Percentiles rank a stretch among this genome's conserved stretches.
Evolutionary conservation across 2,797 vertebrate genomes (phyloP).

Genomic region (Eutrigla gurnardus): DNA sequence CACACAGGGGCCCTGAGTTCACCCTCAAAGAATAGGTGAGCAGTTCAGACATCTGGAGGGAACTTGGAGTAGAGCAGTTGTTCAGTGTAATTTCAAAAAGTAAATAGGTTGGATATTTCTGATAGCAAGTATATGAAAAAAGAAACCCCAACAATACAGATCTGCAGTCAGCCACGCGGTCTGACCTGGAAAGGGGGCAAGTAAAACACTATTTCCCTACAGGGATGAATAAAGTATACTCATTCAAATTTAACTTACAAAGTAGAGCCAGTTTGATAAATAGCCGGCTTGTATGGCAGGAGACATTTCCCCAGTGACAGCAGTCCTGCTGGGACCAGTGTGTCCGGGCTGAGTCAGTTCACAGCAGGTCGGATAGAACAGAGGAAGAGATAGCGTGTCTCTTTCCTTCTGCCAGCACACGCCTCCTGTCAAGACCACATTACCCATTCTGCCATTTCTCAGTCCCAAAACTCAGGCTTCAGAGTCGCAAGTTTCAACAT

Average conservation of each 20-base stretch:
- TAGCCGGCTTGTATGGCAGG: conserved; percentile 12
- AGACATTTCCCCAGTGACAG: conserved; percentile 55
- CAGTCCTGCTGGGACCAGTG: conserved; percentile 60
- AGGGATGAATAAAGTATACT: conserved; percentile 10
- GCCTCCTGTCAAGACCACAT: conserved; percentile 50
- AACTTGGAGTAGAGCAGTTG: background rate
- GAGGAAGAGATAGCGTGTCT: conserved; percentile 65
- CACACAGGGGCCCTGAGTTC: background rate
- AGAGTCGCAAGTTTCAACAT: background rate
- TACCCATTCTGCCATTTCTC: conserved; percentile 36
- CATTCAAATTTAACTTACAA: conserved; percentile 27
- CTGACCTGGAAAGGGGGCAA: background rate
- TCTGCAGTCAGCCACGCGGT: background rate
- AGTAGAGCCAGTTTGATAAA: conserved; percentile 22
- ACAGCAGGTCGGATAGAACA: conserved; percentile 65
- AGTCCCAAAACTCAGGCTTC: conserved; percentile 1
- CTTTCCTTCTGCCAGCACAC: conserved; percentile 49
- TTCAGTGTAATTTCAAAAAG: background rate
- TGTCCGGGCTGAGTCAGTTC: conserved; percentile 72
- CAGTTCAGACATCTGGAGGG: no score
- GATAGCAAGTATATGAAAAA: background rate
- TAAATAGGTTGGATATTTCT: background rate
- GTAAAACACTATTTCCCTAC: background rate
- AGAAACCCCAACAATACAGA: background rate
- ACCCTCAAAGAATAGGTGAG: background rate